Base-by-base conservation (phyloP, 2,888 invertebrate species). In the Melitaea athalia region DNA sequence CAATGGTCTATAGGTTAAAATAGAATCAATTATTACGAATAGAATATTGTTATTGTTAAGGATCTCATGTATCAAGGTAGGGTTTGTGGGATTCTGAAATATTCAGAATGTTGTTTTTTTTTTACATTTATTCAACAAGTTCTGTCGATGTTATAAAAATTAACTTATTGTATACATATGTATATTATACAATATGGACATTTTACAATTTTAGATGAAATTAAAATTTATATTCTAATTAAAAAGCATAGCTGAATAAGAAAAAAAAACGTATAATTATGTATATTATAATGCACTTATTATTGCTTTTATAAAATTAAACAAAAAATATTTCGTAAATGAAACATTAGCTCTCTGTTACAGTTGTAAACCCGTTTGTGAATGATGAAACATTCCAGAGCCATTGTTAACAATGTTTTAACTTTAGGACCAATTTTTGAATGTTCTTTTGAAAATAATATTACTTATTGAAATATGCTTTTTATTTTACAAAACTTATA, bases 381-480 rank as follows among this genome's bases (percentile, higher is more conserved):
- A 85, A 88, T 87, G 85, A 86, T 85, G 83, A 81, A 80, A 92
- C 92, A 92, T 92, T 92, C 92, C 92, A 92, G 91, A 91, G 88
- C 90, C 89, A 92, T 92, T 92, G 92, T 92, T 92, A 91, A 91
- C 87, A 89, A 89, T 90, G 89, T 91, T 92, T 92, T 92, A 92
- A 90, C 82, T 88, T 92, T 92, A 92, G 92, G 92, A 92, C 92
- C 92, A 92, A 92, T 92, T 92, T 92, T 92, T 91, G 87, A 92
- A 91, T 85, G 89, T 92, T 92, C 91, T 92, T 92, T 92, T 90
- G 89, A 91, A 91, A 92, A 92, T 92, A 92, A 91, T 92, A 92
- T 92, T 92, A 87, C 90, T 91, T 92, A 92, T 91, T 91, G 87
- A 91, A 73, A 79, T 64, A 82, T 85, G 83, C 76, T 78, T 81